Percentiles rank a stretch among this genome's conserved stretches.
phyloP scores from a whole-genome alignment of 2,888 invertebrate species.

The Ecdyonurus torrentis region DNA sequence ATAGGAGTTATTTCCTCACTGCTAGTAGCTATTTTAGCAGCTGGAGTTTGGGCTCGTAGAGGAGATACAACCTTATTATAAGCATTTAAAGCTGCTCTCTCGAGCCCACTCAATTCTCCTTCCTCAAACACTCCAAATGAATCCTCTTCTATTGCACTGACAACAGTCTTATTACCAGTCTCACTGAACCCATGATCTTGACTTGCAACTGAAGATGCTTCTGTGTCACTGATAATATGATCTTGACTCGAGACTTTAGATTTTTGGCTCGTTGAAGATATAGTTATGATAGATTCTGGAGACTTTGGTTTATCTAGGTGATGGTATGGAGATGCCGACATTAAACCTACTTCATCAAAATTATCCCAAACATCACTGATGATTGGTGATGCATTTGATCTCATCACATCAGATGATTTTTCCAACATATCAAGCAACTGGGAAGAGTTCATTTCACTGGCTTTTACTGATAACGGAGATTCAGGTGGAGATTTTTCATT shows the following conservation, averaged over 20 bases:
- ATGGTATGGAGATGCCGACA: not conserved
- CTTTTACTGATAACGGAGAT: too few relatives aligned
- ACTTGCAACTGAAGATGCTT: not conserved
- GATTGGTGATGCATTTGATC: not conserved
- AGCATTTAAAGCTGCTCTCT: conserved; percentile 4
- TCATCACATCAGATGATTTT: not conserved
- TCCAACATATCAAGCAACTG: not conserved
- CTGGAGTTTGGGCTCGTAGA: not conserved
- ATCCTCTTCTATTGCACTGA: conserved; percentile 11
- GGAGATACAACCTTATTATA: conserved; percentile 2
- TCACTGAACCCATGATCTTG: not conserved
- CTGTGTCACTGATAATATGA: not conserved
- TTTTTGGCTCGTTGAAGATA: not conserved
- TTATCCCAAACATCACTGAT: conserved; percentile 9
- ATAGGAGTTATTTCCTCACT: conserved; percentile 29
- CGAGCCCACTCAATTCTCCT: conserved; percentile 10
- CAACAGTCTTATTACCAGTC: not conserved
- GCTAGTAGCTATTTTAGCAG: not conserved
- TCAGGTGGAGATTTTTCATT: not conserved
- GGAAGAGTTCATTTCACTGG: not conserved
- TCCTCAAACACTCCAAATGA: conserved; percentile 12
- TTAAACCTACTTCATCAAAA: conserved; percentile 2
- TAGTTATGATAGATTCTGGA: not conserved
- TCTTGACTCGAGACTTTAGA: not conserved
- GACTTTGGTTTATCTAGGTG: not conserved